These are phyloP conservation scores for Lamellibrachia luymesi DNA, from an alignment of 1,140 invertebrate genomes.

Conservation along the genomic window DNA sequence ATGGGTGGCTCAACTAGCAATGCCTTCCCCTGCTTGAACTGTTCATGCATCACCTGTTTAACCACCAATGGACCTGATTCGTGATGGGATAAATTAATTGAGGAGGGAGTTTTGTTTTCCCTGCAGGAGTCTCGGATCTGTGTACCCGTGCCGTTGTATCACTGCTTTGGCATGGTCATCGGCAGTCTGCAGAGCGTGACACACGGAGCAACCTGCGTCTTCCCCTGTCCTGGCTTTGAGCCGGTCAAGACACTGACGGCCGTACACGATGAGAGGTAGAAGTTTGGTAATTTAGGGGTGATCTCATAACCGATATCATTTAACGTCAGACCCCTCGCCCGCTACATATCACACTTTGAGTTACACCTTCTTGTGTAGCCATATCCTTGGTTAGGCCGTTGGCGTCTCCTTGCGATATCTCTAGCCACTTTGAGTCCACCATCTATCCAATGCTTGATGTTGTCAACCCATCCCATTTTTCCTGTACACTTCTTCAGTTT, in stretches of 20 bases:
- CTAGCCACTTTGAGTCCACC: too few relatives aligned
- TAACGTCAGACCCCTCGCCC: background rate
- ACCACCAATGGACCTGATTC: background rate
- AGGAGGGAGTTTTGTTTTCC: background rate
- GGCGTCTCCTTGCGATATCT: too few relatives aligned
- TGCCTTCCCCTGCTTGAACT: too few relatives aligned
- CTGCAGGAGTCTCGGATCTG: conserved; percentile 62
- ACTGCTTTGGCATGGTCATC: conserved; percentile 80
- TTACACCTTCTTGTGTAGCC: background rate
- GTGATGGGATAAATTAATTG: too few relatives aligned
- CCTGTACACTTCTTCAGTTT: background rate
- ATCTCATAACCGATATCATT: too few relatives aligned
- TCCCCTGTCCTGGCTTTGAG: conserved; percentile 41
- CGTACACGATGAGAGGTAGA: conserved; percentile 44
- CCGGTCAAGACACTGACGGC: conserved; percentile 38
- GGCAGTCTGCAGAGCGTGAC: conserved; percentile 67
- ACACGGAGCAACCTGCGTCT: conserved; percentile 56
- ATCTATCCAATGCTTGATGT: too few relatives aligned
- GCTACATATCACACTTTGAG: background rate
- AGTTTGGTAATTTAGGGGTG: too few relatives aligned
- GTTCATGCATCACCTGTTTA: background rate
- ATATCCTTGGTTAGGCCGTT: too few relatives aligned
- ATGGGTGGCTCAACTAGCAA: too few relatives aligned
- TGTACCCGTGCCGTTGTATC: conserved; percentile 85
- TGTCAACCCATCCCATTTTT: background rate